Percentiles rank a stretch among this genome's conserved stretches.
phyloP scores from a whole-genome alignment of 2,113 vertebrate species.

The Tachycineta bicolor region DNA sequence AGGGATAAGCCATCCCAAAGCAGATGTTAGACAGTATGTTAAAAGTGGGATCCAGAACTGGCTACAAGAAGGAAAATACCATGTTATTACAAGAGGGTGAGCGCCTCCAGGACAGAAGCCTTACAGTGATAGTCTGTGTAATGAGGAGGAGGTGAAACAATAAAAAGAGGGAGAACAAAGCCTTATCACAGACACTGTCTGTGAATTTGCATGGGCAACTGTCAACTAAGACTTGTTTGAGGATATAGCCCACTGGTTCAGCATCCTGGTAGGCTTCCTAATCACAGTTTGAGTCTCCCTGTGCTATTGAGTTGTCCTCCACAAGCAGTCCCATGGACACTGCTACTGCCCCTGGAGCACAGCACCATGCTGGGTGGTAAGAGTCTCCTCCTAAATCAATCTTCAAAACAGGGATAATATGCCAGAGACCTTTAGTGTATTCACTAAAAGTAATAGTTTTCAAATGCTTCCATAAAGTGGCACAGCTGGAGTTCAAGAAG shows the following conservation, averaged over 20 bases:
- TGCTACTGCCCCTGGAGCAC: neutral
- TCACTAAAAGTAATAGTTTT: constrained; percentile 46
- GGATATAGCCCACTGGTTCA: neutral
- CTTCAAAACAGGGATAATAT: neutral
- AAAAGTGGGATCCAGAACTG: neutral
- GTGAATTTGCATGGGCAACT: neutral
- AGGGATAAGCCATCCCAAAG: neutral
- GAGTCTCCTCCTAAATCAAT: constrained; percentile 9
- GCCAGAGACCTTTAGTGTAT: neutral
- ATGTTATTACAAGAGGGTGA: neutral
- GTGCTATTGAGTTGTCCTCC: neutral
- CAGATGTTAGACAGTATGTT: neutral
- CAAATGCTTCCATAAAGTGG: constrained; percentile 44
- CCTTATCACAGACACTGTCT: neutral
- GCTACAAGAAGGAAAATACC: neutral
- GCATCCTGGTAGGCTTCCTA: neutral
- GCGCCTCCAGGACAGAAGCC: neutral
- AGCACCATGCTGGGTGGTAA: neutral
- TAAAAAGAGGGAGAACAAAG: neutral
- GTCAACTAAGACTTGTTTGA: neutral
- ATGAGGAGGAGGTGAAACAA: neutral
- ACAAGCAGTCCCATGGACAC: neutral
- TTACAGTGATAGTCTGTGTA: neutral
- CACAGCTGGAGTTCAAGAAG: constrained; percentile 43
- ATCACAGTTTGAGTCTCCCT: accelerated